These are phyloP conservation scores for Philereme vetulata DNA, from an alignment of 2,888 invertebrate genomes.

Conservation along the genomic window DNA sequence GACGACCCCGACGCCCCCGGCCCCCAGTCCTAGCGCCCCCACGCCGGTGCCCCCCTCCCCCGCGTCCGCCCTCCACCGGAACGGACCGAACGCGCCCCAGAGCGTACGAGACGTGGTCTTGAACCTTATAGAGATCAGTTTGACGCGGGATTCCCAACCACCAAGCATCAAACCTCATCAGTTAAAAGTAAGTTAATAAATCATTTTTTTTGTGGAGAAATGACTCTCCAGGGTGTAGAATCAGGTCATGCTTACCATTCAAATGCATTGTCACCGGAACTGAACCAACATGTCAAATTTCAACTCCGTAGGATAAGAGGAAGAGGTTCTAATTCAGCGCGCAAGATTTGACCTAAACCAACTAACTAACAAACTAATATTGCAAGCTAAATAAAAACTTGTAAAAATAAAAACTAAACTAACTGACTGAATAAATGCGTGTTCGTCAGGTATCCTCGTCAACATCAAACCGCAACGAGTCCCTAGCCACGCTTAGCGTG, in stretches of 20 bases:
- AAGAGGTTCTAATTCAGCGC: too few relatives aligned
- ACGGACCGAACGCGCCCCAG: conserved; percentile 77
- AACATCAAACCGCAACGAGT: conserved; percentile 63
- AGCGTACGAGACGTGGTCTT: conserved; percentile 93
- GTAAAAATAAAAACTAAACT: too few relatives aligned
- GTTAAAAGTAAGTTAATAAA: conserved; percentile 50
- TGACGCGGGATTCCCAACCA: conserved; percentile 86
- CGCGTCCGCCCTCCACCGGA: conserved; percentile 50
- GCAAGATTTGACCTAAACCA: too few relatives aligned
- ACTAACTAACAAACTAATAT: too few relatives aligned
- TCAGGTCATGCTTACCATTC: too few relatives aligned
- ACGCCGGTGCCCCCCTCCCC: conserved; percentile 40
- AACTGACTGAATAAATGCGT: not conserved
- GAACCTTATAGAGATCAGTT: conserved; percentile 92
- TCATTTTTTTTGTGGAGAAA: too few relatives aligned
- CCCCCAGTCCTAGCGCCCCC: conserved; percentile 40
- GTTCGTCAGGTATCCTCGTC: conserved; percentile 44
- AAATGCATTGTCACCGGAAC: too few relatives aligned
- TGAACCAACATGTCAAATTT: too few relatives aligned
- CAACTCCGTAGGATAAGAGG: too few relatives aligned
- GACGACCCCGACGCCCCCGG: conserved; percentile 72
- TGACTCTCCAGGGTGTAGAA: too few relatives aligned
- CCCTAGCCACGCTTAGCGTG: conserved; percentile 88
- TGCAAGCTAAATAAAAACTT: too few relatives aligned
- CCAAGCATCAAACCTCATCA: conserved; percentile 59